Conservation (phyloP, 2,888 invertebrate genomes). For the Heteropelma amictum region DNA sequence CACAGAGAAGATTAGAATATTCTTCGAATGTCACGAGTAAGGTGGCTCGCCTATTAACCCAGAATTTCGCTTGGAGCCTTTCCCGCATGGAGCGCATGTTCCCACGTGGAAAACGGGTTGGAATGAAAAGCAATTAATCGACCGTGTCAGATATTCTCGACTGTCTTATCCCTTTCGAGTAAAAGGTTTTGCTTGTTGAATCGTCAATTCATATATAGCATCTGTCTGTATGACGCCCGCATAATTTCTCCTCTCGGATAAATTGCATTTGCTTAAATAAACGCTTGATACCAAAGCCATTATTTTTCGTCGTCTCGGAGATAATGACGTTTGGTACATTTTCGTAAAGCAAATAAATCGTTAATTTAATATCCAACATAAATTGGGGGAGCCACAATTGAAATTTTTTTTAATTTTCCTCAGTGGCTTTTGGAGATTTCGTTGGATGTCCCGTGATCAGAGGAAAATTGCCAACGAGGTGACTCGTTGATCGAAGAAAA, state of each 20-base stretch:
- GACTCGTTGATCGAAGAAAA: no score
- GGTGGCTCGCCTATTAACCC: neutral
- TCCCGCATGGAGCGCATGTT: neutral
- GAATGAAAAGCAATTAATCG: conserved; percentile 44
- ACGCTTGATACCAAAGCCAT: conserved; percentile 9
- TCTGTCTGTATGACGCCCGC: neutral
- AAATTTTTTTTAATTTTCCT: no score
- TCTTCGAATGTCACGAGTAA: conserved; percentile 12
- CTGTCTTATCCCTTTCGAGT: conserved; percentile 3
- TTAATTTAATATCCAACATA: no score
- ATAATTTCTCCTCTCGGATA: neutral
- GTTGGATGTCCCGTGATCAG: no score
- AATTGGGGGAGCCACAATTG: no score
- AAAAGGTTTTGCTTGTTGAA: conserved; percentile 42
- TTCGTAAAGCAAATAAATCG: no score
- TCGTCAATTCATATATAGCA: conserved; percentile 35
- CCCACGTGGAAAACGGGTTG: neutral
- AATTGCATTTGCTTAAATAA: conserved; percentile 15
- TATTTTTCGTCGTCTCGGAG: no score
- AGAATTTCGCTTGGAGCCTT: no score
- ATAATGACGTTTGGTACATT: no score
- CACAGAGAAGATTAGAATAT: no score
- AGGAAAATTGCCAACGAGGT: no score
- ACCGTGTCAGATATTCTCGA: conserved; percentile 11
- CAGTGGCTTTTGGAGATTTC: no score